Conservation (phyloP, 2,113 vertebrate genomes). For the Taxidea taxus region DNA sequence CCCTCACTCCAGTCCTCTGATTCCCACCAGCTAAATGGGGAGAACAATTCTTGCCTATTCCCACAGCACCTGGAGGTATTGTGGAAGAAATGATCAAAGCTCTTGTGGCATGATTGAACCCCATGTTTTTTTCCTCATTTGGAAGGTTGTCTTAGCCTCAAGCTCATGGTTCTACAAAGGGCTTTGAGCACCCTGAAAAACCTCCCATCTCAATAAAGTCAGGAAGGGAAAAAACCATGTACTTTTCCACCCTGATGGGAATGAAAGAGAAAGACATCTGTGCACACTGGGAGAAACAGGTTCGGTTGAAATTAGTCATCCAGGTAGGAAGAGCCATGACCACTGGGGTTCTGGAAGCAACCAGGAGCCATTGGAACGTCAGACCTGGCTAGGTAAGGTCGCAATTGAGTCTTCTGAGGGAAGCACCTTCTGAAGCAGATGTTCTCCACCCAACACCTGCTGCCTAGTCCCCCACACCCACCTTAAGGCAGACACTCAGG, state of each 20-base stretch:
- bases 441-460: neutral
- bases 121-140: neutral
- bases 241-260: conserved; percentile 24
- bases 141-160: neutral
- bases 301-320: neutral
- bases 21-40: neutral
- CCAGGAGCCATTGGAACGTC: neutral
- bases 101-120: neutral
- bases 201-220: neutral
- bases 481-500: neutral
- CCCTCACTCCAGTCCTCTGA: neutral
- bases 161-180: neutral
- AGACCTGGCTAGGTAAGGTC: neutral
- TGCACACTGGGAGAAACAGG: neutral
- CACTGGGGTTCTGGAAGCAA: neutral
- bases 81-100: neutral
- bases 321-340: neutral
- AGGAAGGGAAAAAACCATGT: neutral
- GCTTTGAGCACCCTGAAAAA: neutral
- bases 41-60: neutral
- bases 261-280: neutral
- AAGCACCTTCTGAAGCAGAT: neutral
- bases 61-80: neutral
- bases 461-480: neutral
- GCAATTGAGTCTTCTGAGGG: neutral